These are phyloP conservation scores for Rhysida immarginata DNA, from an alignment of 1,140 invertebrate genomes.

Conservation along the genomic window DNA sequence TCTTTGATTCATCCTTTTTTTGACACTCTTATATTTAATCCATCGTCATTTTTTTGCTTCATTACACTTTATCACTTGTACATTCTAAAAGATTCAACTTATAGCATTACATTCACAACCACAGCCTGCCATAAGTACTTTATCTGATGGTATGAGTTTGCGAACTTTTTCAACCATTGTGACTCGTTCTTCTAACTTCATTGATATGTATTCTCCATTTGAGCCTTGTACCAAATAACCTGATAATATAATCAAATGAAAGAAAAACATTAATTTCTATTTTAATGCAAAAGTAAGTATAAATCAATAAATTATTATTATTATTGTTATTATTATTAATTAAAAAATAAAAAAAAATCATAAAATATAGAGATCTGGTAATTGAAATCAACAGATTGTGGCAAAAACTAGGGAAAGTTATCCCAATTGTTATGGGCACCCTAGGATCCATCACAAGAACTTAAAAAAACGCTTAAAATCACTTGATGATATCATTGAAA, in stretches of 20 bases:
- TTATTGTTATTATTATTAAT: no score
- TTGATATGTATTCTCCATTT: background rate
- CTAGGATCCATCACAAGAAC: no score
- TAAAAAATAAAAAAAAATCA: no score
- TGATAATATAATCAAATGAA: background rate
- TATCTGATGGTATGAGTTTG: background rate
- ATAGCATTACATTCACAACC: background rate
- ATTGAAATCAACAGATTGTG: no score
- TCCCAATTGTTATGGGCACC: no score
- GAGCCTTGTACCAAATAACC: background rate
- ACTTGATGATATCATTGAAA: no score
- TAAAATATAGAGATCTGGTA: no score
- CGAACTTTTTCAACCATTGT: background rate
- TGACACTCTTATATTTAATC: background rate
- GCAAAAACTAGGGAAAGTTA: no score
- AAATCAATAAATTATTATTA: no score
- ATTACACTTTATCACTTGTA: background rate
- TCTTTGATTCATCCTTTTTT: background rate
- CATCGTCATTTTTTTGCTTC: background rate
- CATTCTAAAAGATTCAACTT: background rate
- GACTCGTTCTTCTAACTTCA: background rate
- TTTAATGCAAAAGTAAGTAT: no score
- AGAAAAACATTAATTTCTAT: background rate
- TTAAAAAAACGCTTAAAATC: no score
- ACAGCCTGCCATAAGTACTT: background rate